Evolutionary conservation across 2,888 invertebrate species (phyloP).

Genomic region (Torymus tubicola): DNA sequence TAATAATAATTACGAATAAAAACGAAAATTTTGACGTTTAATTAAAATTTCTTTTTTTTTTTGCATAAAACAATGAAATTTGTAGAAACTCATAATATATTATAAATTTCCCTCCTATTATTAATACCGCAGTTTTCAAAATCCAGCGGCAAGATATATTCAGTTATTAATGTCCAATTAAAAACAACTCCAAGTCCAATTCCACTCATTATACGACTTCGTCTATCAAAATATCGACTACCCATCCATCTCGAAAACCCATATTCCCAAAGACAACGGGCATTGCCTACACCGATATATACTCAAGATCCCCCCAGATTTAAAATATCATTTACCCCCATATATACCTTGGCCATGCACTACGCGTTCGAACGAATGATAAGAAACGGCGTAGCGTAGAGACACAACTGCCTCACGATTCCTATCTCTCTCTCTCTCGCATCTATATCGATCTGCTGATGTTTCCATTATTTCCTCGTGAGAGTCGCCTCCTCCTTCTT

Average conservation of each 20-base stretch:
- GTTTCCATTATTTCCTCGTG: conserved; percentile 53
- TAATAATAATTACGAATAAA: too few species aligned
- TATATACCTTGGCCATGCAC: not conserved
- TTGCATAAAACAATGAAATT: too few species aligned
- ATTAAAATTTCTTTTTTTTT: too few species aligned
- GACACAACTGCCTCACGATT: not conserved
- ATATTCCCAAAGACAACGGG: too few species aligned
- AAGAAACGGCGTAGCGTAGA: not conserved
- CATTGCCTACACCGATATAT: not conserved
- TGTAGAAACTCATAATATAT: too few species aligned
- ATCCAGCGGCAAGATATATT: too few species aligned
- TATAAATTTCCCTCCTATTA: too few species aligned
- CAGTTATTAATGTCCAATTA: too few species aligned
- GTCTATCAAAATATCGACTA: not conserved
- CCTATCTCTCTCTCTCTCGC: not conserved
- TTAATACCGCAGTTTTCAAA: too few species aligned
- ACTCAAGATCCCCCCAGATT: not conserved
- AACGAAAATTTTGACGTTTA: too few species aligned
- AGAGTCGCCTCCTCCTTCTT: not conserved
- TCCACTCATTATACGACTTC: too few species aligned
- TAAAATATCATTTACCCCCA: conserved; percentile 21
- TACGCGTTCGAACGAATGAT: not conserved
- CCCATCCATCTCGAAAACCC: not conserved
- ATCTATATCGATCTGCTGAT: conserved; percentile 43
- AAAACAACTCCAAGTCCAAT: too few species aligned